Evolutionary conservation across 2,113 vertebrate species (phyloP).

Genomic region (Terrapene triunguis): DNA sequence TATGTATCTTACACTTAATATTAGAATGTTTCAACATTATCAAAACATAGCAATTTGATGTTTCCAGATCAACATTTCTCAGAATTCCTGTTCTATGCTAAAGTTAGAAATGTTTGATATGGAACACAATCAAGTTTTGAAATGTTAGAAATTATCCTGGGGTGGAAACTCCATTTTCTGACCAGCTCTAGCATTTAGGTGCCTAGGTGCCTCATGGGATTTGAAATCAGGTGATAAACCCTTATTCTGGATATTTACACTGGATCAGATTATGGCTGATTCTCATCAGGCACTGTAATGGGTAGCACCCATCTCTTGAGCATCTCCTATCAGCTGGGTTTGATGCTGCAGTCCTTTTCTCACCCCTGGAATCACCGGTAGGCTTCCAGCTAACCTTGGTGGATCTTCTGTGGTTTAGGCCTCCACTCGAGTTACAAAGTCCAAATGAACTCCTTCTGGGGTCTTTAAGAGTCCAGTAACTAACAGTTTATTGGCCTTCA

Average conservation of each 20-base stretch:
- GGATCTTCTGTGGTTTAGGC: not conserved
- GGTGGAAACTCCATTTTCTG: not conserved
- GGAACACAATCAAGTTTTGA: not conserved
- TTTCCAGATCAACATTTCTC: not conserved
- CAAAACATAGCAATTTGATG: not conserved
- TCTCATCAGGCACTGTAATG: not conserved
- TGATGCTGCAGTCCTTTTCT: not conserved
- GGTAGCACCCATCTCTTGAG: not conserved
- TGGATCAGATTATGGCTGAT: not conserved
- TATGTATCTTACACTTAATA: not conserved
- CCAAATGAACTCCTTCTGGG: not conserved
- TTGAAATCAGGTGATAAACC: not conserved
- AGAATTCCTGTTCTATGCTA: not conserved
- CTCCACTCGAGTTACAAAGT: not conserved
- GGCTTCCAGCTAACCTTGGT: not conserved
- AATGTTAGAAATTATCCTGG: not conserved
- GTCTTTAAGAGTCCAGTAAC: not conserved
- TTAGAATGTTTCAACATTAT: not conserved
- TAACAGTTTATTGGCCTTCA: not conserved
- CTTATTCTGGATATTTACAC: not conserved
- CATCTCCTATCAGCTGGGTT: not conserved
- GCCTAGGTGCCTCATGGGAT: not conserved
- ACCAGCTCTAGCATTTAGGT: not conserved
- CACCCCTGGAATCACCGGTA: not conserved
- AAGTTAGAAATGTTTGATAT: not conserved